Conservation (phyloP, 1,140 invertebrate species). For the Cherax destructor region DNA sequence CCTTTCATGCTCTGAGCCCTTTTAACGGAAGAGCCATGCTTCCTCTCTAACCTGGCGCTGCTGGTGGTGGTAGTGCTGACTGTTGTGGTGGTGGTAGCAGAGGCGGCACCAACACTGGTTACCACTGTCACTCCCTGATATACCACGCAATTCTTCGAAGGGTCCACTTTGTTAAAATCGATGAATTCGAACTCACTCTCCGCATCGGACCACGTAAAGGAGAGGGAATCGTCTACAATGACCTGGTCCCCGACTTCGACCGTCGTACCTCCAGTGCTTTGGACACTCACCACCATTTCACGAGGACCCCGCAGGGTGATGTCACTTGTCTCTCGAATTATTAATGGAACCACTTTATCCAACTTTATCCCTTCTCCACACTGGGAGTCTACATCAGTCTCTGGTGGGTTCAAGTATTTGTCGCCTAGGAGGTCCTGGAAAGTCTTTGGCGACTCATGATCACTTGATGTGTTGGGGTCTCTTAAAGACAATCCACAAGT, state of each 20-base stretch:
- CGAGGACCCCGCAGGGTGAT: background rate
- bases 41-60: conserved; percentile 18
- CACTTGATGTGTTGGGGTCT: background rate
- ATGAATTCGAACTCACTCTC: conserved; percentile 67
- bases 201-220: conserved; percentile 62
- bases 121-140: conserved; percentile 28
- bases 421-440: conserved; percentile 49
- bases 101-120: background rate
- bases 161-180: conserved; percentile 56
- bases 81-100: conserved; percentile 31
- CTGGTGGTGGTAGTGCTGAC: background rate
- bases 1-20: conserved; percentile 66
- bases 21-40: conserved; percentile 31
- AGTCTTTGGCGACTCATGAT: conserved; percentile 33
- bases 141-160: conserved; percentile 62
- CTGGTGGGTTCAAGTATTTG: conserved; percentile 48
- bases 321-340: conserved; percentile 26
- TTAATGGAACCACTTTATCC: background rate
- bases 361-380: background rate
- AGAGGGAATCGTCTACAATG: conserved; percentile 26
- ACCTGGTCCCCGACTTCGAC: background rate
- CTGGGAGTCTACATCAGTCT: conserved; percentile 13
- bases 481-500: background rate
- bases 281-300: background rate
- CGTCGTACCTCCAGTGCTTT: background rate